Conservation (phyloP, 2,888 invertebrate genomes). For the Tethea ocularis region DNA sequence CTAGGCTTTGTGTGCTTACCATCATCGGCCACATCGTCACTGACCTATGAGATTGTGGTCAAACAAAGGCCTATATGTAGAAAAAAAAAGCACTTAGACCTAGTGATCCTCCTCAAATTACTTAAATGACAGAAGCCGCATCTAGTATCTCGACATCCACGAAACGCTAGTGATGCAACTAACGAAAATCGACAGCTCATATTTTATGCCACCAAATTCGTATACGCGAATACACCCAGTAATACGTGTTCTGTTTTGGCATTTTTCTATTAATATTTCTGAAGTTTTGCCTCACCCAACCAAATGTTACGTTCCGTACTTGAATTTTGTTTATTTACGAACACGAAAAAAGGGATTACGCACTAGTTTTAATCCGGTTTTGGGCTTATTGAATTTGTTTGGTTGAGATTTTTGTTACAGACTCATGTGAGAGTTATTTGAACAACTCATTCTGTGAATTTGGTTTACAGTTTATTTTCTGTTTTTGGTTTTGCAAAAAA, state of each 20-base stretch:
- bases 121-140: conserved; percentile 21
- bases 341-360: not conserved
- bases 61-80: too few relatives aligned
- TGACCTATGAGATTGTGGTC: too few relatives aligned
- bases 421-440: too few relatives aligned
- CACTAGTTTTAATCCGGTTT: not conserved
- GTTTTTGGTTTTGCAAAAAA: too few relatives aligned
- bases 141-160: conserved; percentile 29
- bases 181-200: conserved; percentile 66
- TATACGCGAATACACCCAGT: conserved; percentile 33
- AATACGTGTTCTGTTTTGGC: conserved; percentile 29
- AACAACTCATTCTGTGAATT: too few relatives aligned
- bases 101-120: not conserved
- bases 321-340: not conserved
- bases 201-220: conserved; percentile 57
- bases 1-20: too few relatives aligned
- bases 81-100: too few relatives aligned
- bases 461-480: too few relatives aligned
- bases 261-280: conserved; percentile 54
- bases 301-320: conserved; percentile 29
- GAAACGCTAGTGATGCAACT: conserved; percentile 57
- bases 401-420: too few relatives aligned
- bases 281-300: conserved; percentile 9
- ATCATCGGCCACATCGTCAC: too few relatives aligned
- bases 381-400: not conserved